These are phyloP conservation scores for Aphelocoma coerulescens DNA, from an alignment of 2,113 vertebrate species.

Conservation along the genomic window DNA sequence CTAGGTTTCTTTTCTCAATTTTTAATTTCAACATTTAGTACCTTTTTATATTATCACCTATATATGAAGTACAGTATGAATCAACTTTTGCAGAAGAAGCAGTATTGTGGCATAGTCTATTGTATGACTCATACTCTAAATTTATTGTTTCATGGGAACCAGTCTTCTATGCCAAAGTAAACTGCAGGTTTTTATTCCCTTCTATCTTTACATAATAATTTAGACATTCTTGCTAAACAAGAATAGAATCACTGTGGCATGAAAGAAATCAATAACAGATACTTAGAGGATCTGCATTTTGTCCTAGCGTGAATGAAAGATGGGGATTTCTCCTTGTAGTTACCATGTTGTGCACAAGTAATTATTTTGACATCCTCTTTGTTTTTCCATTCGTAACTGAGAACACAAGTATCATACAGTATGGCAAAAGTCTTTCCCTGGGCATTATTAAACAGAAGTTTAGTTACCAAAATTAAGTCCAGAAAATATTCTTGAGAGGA, in stretches of 20 bases:
- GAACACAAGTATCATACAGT: neutral
- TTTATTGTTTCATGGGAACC: neutral
- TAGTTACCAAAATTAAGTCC: neutral
- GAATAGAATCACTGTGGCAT: neutral
- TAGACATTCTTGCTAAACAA: neutral
- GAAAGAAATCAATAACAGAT: neutral
- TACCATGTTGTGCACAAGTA: neutral
- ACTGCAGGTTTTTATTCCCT: neutral
- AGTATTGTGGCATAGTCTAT: neutral
- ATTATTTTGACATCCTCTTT: neutral
- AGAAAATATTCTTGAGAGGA: neutral
- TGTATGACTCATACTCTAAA: neutral
- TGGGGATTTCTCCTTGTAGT: neutral
- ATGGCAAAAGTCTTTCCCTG: neutral
- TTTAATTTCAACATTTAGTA: neutral
- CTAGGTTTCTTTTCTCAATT: neutral
- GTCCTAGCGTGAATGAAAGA: neutral
- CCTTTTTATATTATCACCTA: neutral
- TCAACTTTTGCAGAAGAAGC: neutral
- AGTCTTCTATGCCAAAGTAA: neutral
- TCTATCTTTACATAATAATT: neutral
- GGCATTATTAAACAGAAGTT: neutral
- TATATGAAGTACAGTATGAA: neutral
- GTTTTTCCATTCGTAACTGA: neutral
- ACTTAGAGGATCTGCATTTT: neutral